A percentile compares a stretch with the other conserved stretches of the same genome.
These are phyloP conservation scores for Paraplagusia blochii DNA, from an alignment of 2,113 vertebrate genomes.

Conservation along the genomic window DNA sequence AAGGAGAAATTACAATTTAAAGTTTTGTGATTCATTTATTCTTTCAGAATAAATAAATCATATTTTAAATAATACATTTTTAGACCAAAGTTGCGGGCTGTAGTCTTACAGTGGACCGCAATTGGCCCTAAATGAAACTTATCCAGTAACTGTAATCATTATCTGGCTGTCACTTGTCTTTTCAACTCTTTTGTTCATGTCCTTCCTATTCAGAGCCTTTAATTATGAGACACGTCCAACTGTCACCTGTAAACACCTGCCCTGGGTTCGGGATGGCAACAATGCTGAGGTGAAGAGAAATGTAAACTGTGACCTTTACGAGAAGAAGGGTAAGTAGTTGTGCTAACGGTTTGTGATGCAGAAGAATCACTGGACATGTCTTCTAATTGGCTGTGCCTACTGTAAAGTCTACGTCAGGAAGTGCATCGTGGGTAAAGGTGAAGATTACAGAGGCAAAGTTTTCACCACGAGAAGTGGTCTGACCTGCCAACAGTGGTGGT, in stretches of 20 bases:
- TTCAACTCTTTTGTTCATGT: constrained; percentile 10
- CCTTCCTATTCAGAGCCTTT: constrained; percentile 80
- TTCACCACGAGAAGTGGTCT: constrained; percentile 77
- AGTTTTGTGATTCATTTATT: no score
- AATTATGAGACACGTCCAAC: constrained; percentile 82
- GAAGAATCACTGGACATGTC: background rate
- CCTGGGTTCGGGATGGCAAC: constrained; percentile 83
- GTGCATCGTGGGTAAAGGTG: constrained; percentile 84
- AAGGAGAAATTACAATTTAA: no score
- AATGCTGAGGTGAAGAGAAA: constrained; percentile 82
- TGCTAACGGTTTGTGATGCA: background rate
- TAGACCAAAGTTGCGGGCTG: no score
- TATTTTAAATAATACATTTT: no score
- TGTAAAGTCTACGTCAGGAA: constrained; percentile 84
- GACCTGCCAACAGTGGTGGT: constrained; percentile 88
- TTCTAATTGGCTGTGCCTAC: background rate
- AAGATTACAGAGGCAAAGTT: constrained; percentile 82
- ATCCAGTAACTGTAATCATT: no score
- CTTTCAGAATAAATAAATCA: no score
- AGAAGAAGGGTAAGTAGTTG: constrained; percentile 86
- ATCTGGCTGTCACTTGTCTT: no score
- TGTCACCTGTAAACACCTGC: constrained; percentile 84
- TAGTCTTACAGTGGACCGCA: no score
- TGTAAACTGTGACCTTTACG: constrained; percentile 87
- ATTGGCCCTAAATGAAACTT: no score